Base-by-base conservation (phyloP, 2,113 vertebrate species). In the Perca schrenkii region DNA sequence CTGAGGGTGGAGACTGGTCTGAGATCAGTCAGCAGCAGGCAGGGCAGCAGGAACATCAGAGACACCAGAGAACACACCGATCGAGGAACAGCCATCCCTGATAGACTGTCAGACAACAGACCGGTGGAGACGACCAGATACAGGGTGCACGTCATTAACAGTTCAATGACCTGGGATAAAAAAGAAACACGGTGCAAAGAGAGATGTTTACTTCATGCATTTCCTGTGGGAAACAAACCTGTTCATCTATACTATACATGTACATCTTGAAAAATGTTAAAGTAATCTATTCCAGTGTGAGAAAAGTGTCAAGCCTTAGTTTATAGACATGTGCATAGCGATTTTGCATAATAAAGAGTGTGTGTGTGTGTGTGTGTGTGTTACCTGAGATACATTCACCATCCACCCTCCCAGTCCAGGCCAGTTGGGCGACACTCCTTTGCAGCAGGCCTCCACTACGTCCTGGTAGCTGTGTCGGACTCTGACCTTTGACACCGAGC, bases 141-240 rank as follows among this genome's bases (percentile, higher is more conserved):
- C 50, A 96, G 95, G 78, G 96, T 88, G 76, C 96, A 97, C 0
- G 95, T 97, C 97, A 97, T 97, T 74, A 96, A 43, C 85, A 97
- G 92, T 79, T 97, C 97, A 49, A 94, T 75, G 34, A 96, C 89
- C 86, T 96, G 92, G 7, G 57, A 16, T 10, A 4, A 10, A 22
- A 22, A 16, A 52, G 25, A 43, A n/a, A 22, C 3, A 54, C 21
- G 7, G n/a, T 1, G 7, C 6, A 70, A 15, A 53, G 1, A 46
- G 0, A 72, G 1, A 66, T 3, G 17, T 74, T 62, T 16, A 16
- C 34, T 2, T 46, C 7, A 5, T 40, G 21, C 14, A 8, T 17
- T 31, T 60, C 15, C 25, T 34, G 58, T 19, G 63, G 40, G 63
- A 65, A 47, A 47, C n/a, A 4, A 47, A 22, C 16, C 31, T 12